Percentiles rank a stretch among this genome's conserved stretches.
Conservation (phyloP, 2,888 invertebrate genomes). For the Drosophila pegasa region DNA sequence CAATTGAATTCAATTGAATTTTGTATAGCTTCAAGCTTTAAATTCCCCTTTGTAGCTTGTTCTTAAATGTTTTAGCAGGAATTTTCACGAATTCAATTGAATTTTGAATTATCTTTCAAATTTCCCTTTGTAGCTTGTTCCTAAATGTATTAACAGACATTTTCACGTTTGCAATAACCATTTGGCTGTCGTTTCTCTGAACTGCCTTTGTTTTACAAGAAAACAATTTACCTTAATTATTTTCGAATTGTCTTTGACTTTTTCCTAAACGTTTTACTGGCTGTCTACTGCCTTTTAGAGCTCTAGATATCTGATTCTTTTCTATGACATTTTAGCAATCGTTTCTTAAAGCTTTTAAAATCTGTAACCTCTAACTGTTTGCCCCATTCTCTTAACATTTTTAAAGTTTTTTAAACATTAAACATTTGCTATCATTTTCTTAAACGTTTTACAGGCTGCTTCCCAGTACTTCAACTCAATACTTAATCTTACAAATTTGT, state of each 20-base stretch:
- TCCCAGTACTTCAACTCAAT: background rate
- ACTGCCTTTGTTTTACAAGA: too few relatives aligned
- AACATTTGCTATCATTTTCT: background rate
- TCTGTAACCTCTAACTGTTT: background rate
- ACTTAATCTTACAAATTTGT: background rate
- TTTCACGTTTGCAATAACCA: too few relatives aligned
- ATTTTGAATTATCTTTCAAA: background rate
- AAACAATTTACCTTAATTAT: background rate
- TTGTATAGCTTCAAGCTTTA: background rate
- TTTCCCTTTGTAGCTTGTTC: background rate
- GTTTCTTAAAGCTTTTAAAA: background rate
- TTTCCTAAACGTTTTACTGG: slow-evolving; percentile 8
- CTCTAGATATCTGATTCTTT: background rate
- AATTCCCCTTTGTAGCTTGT: background rate
- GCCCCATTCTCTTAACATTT: too few relatives aligned
- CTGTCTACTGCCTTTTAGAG: background rate
- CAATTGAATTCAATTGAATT: background rate
- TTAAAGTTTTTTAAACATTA: too few relatives aligned
- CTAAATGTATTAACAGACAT: background rate
- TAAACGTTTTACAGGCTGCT: slow-evolving; percentile 6
- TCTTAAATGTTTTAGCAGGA: background rate
- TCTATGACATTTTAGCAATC: background rate
- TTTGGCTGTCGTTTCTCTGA: background rate
- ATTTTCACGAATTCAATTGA: too few relatives aligned
- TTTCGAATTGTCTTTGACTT: background rate